Evolutionary conservation across 1,140 invertebrate species (phyloP).

Genomic region (Brachionus asplanchnoidis): DNA sequence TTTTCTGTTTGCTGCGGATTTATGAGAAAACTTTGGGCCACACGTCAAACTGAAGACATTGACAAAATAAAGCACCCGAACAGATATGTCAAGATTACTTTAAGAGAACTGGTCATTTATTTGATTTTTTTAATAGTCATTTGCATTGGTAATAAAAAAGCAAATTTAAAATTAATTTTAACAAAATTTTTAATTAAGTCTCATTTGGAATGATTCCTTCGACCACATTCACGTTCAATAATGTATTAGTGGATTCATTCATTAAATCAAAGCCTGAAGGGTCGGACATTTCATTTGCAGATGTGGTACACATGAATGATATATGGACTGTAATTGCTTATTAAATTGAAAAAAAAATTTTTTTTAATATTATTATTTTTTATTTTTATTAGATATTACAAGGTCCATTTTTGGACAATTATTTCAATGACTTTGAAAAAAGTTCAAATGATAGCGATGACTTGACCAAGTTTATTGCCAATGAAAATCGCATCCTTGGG

Average conservation of each 20-base stretch:
- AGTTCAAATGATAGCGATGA: slow-evolving; percentile 62
- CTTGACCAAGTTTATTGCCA: slow-evolving; percentile 63
- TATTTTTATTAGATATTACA: neutral
- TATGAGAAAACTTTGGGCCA: slow-evolving; percentile 51
- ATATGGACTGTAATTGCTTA: slow-evolving; percentile 62
- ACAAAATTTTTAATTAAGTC: slow-evolving; percentile 54
- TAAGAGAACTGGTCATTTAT: slow-evolving; percentile 63
- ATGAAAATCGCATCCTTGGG: slow-evolving; percentile 66
- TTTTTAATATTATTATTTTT: neutral
- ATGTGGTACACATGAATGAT: slow-evolving; percentile 60
- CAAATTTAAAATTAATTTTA: neutral
- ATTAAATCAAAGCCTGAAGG: slow-evolving; percentile 50
- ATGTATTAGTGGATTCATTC: slow-evolving; percentile 62
- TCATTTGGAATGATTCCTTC: slow-evolving; percentile 63
- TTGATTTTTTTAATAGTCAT: slow-evolving; percentile 61
- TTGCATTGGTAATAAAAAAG: slow-evolving; percentile 59
- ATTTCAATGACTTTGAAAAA: slow-evolving; percentile 59
- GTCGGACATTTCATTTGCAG: slow-evolving; percentile 58
- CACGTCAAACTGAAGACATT: slow-evolving; percentile 55
- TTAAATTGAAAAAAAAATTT: neutral
- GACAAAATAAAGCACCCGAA: slow-evolving; percentile 36
- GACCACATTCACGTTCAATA: slow-evolving; percentile 64
- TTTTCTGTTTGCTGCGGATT: neutral
- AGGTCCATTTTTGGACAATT: slow-evolving; percentile 21
- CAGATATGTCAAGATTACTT: slow-evolving; percentile 60